Evolutionary conservation across 2,888 invertebrate genomes (phyloP).

Genomic region (Zygothrica quintamaculata): DNA sequence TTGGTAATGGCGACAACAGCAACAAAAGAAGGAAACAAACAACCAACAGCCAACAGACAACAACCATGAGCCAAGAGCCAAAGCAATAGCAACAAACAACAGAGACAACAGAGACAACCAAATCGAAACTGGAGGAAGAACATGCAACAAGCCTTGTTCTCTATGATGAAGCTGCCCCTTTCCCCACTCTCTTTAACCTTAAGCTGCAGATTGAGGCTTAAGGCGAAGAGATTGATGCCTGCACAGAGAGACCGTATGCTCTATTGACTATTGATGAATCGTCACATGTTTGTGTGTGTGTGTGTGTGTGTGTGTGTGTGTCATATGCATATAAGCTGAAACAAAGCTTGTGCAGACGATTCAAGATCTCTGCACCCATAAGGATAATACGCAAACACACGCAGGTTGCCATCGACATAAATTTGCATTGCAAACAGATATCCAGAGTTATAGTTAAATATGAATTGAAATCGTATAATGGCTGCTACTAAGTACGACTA

Average conservation of each 20-base stretch:
- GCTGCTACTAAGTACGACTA: conserved; percentile 36
- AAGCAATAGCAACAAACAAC: no score
- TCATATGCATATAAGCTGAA: conserved; percentile 58
- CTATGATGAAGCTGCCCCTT: conserved; percentile 29
- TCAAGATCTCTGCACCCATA: conserved; percentile 64
- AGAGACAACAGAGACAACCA: conserved; percentile 25
- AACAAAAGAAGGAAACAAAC: conserved; percentile 43
- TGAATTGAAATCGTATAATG: conserved; percentile 40
- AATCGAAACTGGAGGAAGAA: conserved; percentile 34
- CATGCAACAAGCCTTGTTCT: conserved; percentile 44
- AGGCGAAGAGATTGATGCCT: conserved; percentile 55
- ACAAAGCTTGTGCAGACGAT: conserved; percentile 43
- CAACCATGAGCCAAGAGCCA: no score
- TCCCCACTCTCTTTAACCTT: conserved; percentile 8
- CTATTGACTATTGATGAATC: conserved; percentile 75
- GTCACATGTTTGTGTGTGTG: conserved; percentile 12
- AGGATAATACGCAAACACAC: conserved; percentile 74
- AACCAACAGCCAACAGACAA: no score
- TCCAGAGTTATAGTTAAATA: conserved; percentile 25
- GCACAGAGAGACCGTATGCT: conserved; percentile 50
- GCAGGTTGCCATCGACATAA: conserved; percentile 70
- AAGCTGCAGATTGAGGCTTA: conserved; percentile 16
- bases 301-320: conserved; percentile 29
- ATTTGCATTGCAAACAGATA: conserved; percentile 71
- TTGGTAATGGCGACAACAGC: conserved; percentile 72